Base-by-base conservation (phyloP, 2,113 vertebrate species). In the Sardina pilchardus region DNA sequence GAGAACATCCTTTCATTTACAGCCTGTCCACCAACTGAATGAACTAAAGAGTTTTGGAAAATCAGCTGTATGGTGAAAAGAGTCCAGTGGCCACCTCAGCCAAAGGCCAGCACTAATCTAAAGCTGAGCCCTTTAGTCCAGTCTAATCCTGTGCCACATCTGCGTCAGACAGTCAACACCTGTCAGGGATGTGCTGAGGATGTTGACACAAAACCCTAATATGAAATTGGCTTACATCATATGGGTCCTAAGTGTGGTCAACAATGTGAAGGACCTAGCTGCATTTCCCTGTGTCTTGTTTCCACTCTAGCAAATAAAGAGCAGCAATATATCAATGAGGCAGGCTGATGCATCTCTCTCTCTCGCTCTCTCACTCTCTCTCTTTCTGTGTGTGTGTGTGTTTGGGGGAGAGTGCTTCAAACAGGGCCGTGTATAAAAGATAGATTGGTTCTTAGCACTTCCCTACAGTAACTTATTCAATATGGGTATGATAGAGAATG, bases 271-370 rank as follows among this genome's bases (percentile, higher is more conserved):
- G 12, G 0, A 85, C 44, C 83, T 90, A 16, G 39, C 19, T 19
- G 2, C 53, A 56, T 17, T 21, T 21, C 53, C 45, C 10, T 87
- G 88, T 85, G 91, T 89, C 89, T 91, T 90, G 86, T 86, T 71
- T 85, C 81, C 88, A 88, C 88, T 92, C 90, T 85, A 88, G 88
- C 88, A 92, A 92, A 90, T 90, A 80, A 92, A 87, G 56, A 44
- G 59, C 48, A 89, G 87, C 0, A n/a, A 86, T 89, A 89, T 86
- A 87, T 92, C 21, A 83, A 88, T 86, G 81, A 83, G 81, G 88
- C 88, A 81, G 45, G 84, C 2, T 82, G 50, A 63, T 83, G 82
- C 75, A 82, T 47, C 45, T 36, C 39, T 87, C 82, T 89, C 86
- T 67, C 19, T 56, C 1, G 19, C 0, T 53, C 53, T 17, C 53